These are phyloP conservation scores for Pseudomyrmex dendroicus DNA, from an alignment of 1,140 invertebrate genomes.

Conservation along the genomic window DNA sequence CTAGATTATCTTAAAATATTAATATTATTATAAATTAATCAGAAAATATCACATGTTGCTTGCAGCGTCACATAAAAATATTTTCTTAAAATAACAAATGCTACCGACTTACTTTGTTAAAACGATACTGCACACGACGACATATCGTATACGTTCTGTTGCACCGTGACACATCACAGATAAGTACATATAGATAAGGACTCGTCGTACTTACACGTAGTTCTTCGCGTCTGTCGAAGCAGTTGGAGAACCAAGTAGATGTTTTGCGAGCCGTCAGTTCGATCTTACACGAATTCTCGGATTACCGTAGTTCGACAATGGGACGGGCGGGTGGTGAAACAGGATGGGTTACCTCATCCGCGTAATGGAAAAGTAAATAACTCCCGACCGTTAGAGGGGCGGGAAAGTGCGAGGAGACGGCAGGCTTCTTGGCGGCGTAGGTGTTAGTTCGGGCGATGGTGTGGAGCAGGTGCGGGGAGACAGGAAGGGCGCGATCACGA, in stretches of 20 bases:
- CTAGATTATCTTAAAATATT: too few species aligned
- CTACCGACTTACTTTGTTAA: conserved; percentile 3
- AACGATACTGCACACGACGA: neutral
- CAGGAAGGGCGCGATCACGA: conserved; percentile 23
- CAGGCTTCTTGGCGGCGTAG: conserved; percentile 35
- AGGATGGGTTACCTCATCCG: conserved; percentile 56
- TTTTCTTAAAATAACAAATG: conserved; percentile 16
- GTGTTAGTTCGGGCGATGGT: conserved; percentile 36
- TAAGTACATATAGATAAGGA: conserved; percentile 44
- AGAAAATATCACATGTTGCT: too few species aligned
- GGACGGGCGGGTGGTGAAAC: conserved; percentile 29
- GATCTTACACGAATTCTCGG: conserved; percentile 56
- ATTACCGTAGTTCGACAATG: conserved; percentile 53
- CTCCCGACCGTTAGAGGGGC: conserved; percentile 18
- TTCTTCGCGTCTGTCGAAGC: conserved; percentile 21
- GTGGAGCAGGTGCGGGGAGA: too few species aligned
- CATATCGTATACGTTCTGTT: neutral
- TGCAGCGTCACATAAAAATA: too few species aligned
- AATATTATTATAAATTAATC: too few species aligned
- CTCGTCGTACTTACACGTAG: conserved; percentile 23
- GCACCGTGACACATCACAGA: conserved; percentile 8
- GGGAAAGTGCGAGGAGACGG: neutral
- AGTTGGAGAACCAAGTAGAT: conserved; percentile 29
- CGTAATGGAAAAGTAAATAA: conserved; percentile 65
- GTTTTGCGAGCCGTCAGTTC: conserved; percentile 49